Evolutionary conservation across 2,888 invertebrate genomes (phyloP), one percentile per base, ranked within the genome.

Genomic region (Beris chalybata): DNA sequence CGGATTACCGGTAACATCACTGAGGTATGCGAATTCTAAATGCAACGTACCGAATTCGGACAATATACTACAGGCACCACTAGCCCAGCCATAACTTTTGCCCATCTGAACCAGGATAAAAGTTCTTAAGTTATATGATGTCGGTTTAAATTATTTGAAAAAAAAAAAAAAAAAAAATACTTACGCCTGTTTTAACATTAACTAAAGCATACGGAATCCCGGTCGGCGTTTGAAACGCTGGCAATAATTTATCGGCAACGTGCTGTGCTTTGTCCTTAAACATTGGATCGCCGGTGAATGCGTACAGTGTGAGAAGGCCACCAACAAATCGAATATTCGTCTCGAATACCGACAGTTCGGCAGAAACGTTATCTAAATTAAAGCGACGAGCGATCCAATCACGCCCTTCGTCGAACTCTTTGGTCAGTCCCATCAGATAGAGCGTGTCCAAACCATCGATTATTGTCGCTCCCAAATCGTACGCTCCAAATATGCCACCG

Each of bases 271-370:
- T 97, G 75, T 93, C 91, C 74, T 91, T 87, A 84, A 95, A 99
- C 83, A 98, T 83, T 73, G 88, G 85, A 82, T 99, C 98, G 5
- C 97, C 96, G n/a, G 98, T 97, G 72, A 99, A 85, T 31, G 97
- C 93, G 83, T 92, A 99, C 74, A 92, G 90, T 1, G 98, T 87
- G 69, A 99, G 84, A 69, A 99, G 84, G 30, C 99, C 98, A 59
- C 98, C 99, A 71, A 99, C 88, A 81, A 97, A 98, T 15, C 99
- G 89, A 76, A 99, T 99, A 78, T 97, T 99, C 57, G 93, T 95
- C 83, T 99, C 99, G 83, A 99, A 99, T 47, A 98, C 96, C 1
- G 98, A 99, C 69, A 98, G 84, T 75, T 98, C 97, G 2, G 93
- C 87, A 72, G 90, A 89, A 74, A 90, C 84, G 75, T 87, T 86